A percentile compares a stretch with the other conserved stretches of the same genome.
Conservation (phyloP, 2,113 vertebrate genomes). For the Entomyzon cyanotis region DNA sequence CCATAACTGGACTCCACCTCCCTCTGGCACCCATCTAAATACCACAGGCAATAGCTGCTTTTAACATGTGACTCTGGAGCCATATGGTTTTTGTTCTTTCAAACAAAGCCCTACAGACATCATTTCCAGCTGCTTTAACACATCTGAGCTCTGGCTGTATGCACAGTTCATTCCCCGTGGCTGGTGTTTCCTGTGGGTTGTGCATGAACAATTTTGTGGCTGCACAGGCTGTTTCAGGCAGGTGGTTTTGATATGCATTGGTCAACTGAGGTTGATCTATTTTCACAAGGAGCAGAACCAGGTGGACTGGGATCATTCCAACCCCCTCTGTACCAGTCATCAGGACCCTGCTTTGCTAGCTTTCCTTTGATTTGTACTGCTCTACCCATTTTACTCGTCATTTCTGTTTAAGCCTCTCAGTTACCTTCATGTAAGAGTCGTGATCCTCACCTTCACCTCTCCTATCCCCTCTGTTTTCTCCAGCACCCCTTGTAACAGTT, state of each 20-base stretch:
- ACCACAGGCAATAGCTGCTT: neutral
- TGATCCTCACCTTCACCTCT: neutral
- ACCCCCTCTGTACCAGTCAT: neutral
- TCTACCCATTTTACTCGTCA: neutral
- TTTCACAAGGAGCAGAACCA: neutral
- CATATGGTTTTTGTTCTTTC: neutral
- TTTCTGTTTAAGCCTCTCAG: neutral
- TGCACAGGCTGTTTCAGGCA: neutral
- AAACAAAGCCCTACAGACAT: neutral
- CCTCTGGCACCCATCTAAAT: neutral
- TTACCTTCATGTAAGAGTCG: neutral
- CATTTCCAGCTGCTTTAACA: neutral
- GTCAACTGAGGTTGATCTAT: rapidly evolving
- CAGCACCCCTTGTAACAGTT: neutral
- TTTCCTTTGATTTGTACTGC: neutral
- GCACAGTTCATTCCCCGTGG: rapidly evolving
- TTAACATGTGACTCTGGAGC: neutral
- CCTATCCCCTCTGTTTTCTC: neutral
- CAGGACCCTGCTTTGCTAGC: neutral
- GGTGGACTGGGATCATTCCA: neutral
- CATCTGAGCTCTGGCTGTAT: neutral
- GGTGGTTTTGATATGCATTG: neutral
- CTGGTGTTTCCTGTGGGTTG: neutral
- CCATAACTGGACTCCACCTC: neutral
- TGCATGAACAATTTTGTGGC: neutral